Percentiles rank a stretch among this genome's conserved stretches.
These are phyloP conservation scores for Dynastes tityus DNA, from an alignment of 2,888 invertebrate species.

Conservation along the genomic window DNA sequence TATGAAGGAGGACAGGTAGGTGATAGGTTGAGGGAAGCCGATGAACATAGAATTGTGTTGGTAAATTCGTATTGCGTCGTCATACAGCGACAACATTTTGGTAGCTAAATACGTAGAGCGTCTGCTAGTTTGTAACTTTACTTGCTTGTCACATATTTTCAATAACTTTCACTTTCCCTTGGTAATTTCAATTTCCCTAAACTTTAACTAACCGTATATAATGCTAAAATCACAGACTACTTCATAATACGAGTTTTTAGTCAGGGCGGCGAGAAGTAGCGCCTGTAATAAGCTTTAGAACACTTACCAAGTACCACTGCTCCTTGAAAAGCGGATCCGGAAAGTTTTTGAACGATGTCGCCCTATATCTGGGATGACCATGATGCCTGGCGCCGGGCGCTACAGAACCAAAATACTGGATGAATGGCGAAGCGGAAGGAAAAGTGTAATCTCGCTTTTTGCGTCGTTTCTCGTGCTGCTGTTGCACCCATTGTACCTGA, in stretches of 20 bases:
- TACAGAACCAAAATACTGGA: constrained; percentile 69
- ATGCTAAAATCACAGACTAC: background rate
- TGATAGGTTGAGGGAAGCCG: too few species aligned
- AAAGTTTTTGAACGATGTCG: constrained; percentile 76
- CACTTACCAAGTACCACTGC: constrained; percentile 98
- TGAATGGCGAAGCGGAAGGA: constrained; percentile 73
- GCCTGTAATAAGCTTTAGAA: constrained; percentile 50
- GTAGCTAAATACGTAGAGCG: too few species aligned
- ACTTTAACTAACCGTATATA: too few species aligned
- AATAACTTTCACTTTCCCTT: too few species aligned
- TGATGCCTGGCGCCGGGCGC: constrained; percentile 68
- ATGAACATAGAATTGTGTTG: too few species aligned
- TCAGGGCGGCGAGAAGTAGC: background rate
- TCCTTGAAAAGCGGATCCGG: constrained; percentile 94
- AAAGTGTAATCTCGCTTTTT: constrained; percentile 88
- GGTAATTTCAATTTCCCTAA: too few species aligned
- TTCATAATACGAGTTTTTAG: background rate
- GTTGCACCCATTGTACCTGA: constrained; percentile 95
- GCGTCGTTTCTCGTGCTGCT: constrained; percentile 91
- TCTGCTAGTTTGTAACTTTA: too few species aligned
- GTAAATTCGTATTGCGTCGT: too few species aligned
- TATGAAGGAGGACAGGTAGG: too few species aligned
- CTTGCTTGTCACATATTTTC: too few species aligned
- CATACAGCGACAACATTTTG: too few species aligned
- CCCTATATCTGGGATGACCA: constrained; percentile 70